Conservation (phyloP, 2,888 invertebrate species). For the Drosophila borborema region DNA sequence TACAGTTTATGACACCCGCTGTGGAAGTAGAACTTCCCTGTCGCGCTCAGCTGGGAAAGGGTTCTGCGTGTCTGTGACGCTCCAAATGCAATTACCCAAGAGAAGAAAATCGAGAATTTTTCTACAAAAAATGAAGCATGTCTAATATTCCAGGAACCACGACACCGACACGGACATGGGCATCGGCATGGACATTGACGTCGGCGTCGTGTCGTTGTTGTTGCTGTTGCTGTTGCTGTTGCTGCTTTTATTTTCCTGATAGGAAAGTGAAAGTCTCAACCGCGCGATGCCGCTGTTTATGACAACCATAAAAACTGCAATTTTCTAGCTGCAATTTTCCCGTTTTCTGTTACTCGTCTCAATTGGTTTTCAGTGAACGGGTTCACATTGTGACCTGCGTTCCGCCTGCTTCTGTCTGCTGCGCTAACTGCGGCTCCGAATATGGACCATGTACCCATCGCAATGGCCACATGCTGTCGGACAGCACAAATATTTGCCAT, state of each 20-base stretch:
- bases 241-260: slow-evolving; percentile 12
- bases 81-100: slow-evolving; percentile 69
- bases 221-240: background rate
- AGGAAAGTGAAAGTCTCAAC: slow-evolving; percentile 72
- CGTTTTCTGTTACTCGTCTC: background rate
- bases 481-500: slow-evolving; percentile 70
- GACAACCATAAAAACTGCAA: slow-evolving; percentile 76
- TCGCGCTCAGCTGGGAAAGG: slow-evolving; percentile 53
- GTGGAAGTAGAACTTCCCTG: slow-evolving; percentile 66
- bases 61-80: slow-evolving; percentile 55
- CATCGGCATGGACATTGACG: slow-evolving; percentile 3
- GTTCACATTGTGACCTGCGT: slow-evolving; percentile 48
- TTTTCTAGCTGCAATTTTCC: slow-evolving; percentile 59
- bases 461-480: slow-evolving; percentile 70
- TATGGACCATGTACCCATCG: slow-evolving; percentile 20
- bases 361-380: slow-evolving; percentile 52
- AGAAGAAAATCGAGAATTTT: slow-evolving; percentile 28
- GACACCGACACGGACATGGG: slow-evolving; percentile 3
- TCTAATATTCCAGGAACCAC: slow-evolving; percentile 62
- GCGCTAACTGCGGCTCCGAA: slow-evolving; percentile 15
- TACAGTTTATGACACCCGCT: slow-evolving; percentile 50
- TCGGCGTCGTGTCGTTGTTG: background rate
- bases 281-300: slow-evolving; percentile 59
- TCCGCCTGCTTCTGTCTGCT: slow-evolving; percentile 19
- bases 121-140: slow-evolving; percentile 69